Base-by-base conservation (phyloP, 1,140 invertebrate species). In the Apolygus lucorum region DNA sequence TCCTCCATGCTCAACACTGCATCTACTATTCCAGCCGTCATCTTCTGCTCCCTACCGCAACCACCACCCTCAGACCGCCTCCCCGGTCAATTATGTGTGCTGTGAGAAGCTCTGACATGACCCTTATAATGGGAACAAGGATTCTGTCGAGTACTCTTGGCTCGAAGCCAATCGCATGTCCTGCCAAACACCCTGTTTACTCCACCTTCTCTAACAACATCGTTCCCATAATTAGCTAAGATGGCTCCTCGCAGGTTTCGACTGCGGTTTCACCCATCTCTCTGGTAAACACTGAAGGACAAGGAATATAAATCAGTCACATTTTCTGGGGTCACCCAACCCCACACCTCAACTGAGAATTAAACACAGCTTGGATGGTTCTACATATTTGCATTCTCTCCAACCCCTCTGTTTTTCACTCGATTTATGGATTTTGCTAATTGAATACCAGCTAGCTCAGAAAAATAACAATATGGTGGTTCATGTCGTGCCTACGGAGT, bases 131-230 rank as follows among this genome's bases (percentile, higher is more conserved):
- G 54, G 22, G 54, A 59, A 59, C 54, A 59, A 24, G 54, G 54
- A 59, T 59, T 59, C 54, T 59, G 54, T 59, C 54, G 54, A 59
- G 54, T 59, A 59, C 54, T 13, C 54, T 24, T 59, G 54, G 54
- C 11, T 11, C 11, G 22, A 22, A 22, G 54, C 54, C 54, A 59
- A 59, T 59, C 11, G 22, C 54, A 59, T 24, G 54, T 59, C 54
- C 54, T 59, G 54, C 54, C 54, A 59, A 59, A 59, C 54, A 59
- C 54, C 22, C 54, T 59, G 54, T 59, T 59, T 59, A 59, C 54
- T 59, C 22, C 54, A 59, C 54, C 54, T 59, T 24, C 54, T 24
- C 22, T 24, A 59, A 59, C 54, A 17, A 17, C 13, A 13, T 11
- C 54, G 54, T 59, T 24, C 22, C 4, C 11, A 59, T 59, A 59